Evolutionary conservation across 2,888 invertebrate genomes (phyloP), one percentile per base, ranked within the genome.

Genomic region (Rhimphoctona megacephalus): DNA sequence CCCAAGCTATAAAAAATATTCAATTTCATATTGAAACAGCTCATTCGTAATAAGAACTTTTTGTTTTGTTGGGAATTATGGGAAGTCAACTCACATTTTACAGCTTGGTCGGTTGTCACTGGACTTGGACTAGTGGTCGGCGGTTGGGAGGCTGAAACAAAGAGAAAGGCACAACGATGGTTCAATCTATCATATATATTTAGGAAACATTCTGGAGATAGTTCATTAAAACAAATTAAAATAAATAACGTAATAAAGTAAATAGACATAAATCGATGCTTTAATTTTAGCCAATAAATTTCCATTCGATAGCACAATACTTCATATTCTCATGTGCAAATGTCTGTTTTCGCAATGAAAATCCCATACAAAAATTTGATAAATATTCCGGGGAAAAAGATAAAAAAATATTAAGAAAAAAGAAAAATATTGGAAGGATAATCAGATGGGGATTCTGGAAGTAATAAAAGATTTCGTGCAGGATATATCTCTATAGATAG

Each of bases 121-220:
- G 97, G 97, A 92, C 96, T 96, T 83, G 97, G 97, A 89, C 97
- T 96, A 77, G 98, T 97, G 83, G 97, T 97, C 74, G 98, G 97
- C 80, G 97, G 97, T 89, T 96, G 96, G 52, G 98, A 97, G 91
- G 96, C 98, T 98, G 94, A 83, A 94, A 94, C 89, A 90, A 86
- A 88, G 90, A 89, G 89, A 91, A 46, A 36, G 36, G 1, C 19
- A 6, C 69, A 8, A 57, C 19, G 4, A 43, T 22, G 39, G 19
- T 14, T 67, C 49, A 81, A 81, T 36, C 25, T 1, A 7, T 39
- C 8, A 39, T 46, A 33, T 36, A 82, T n/a, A 43, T 69, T 61
- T 46, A 79, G 83, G 57, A 81, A 89, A 57, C 30, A 57, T 54
- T 19, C 6, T 22, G 46, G 17, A 46, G 22, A 46, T 39, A 46